Conservation (phyloP, 2,113 vertebrate species). For the Podilymbus podiceps region DNA sequence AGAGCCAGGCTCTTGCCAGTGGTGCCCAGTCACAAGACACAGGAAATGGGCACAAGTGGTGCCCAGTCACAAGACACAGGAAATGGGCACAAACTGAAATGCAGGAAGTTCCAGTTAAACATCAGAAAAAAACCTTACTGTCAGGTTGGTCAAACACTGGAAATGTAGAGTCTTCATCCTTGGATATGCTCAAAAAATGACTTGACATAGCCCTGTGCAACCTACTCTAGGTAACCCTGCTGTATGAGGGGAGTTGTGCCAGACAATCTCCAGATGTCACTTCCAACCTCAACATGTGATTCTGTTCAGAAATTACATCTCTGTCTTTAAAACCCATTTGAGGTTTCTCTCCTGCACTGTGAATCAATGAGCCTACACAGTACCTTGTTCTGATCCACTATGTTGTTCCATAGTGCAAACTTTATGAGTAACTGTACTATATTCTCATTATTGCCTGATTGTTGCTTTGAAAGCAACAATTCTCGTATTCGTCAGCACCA, state of each 20-base stretch:
- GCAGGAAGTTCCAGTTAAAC: background rate
- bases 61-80: background rate
- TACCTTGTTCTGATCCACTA: background rate
- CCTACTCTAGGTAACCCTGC: background rate
- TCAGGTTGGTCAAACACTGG: background rate
- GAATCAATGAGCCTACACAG: background rate
- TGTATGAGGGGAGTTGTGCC: background rate
- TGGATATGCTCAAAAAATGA: background rate
- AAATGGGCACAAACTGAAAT: background rate
- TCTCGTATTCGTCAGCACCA: background rate
- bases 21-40: background rate
- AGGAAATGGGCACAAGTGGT: background rate
- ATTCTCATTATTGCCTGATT: background rate
- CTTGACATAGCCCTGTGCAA: background rate
- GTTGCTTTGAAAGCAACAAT: background rate
- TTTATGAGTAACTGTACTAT: background rate
- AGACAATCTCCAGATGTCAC: background rate
- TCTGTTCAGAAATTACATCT: background rate
- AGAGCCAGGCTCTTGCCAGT: background rate
- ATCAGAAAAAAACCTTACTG: background rate
- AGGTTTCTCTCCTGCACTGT: background rate
- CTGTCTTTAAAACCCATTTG: background rate
- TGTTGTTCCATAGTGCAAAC: background rate
- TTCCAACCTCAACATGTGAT: background rate
- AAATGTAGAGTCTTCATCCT: background rate